These are phyloP conservation scores for Jordanella pulchra DNA, from an alignment of 2,797 vertebrate genomes.

Conservation along the genomic window DNA sequence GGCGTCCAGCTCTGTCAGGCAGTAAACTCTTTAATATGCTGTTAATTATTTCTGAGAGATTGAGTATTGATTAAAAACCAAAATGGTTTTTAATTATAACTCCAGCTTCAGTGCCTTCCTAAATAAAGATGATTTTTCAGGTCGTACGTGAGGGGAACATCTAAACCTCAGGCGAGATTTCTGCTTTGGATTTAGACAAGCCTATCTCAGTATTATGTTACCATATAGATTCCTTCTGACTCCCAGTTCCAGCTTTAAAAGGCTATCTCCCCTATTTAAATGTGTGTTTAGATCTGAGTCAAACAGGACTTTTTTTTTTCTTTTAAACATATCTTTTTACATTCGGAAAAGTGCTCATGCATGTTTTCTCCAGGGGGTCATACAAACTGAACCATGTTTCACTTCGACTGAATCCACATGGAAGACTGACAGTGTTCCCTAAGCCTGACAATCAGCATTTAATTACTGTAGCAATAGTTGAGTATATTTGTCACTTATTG, in stretches of 20 bases:
- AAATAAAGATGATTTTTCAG: conserved; percentile 69
- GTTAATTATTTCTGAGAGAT: conserved; percentile 84
- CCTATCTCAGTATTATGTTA: conserved; percentile 18
- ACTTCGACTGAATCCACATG: conserved; percentile 14
- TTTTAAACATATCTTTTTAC: conserved; percentile 30
- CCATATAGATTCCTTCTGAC: conserved; percentile 15
- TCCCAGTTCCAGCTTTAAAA: conserved; percentile 33
- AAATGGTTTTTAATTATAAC: conserved; percentile 80
- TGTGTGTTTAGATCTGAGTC: conserved; percentile 50
- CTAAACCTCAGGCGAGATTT: conserved; percentile 42
- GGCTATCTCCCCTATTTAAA: conserved; percentile 34
- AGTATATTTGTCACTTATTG: conserved; percentile 20
- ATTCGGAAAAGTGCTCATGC: conserved; percentile 24
- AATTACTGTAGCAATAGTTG: conserved; percentile 11
- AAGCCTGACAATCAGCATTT: conserved; percentile 1
- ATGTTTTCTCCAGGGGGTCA: conserved; percentile 20
- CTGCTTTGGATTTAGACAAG: conserved; percentile 21
- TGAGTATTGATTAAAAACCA: conserved; percentile 83
- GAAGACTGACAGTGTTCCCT: background rate
- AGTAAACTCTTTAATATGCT: conserved; percentile 81
- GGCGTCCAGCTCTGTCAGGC: conserved; percentile 73
- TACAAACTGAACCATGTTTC: conserved; percentile 14
- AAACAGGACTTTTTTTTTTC: conserved; percentile 26
- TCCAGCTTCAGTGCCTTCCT: conserved; percentile 64
- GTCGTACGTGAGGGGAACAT: conserved; percentile 60